Percentiles rank a stretch among this genome's conserved stretches.
Conservation (phyloP, 1,140 invertebrate genomes). For the Pomacea maculata region DNA sequence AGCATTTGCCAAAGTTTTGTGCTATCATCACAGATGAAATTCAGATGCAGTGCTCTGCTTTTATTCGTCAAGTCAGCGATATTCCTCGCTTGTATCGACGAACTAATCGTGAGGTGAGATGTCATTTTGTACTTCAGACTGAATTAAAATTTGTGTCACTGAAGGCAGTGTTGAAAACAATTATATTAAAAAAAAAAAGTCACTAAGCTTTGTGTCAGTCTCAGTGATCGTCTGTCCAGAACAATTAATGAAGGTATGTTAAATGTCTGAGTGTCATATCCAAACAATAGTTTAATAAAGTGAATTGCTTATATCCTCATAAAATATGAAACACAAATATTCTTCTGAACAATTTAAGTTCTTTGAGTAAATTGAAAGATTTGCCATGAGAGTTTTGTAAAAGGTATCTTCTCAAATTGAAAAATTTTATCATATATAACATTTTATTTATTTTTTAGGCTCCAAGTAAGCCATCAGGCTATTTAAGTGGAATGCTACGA, state of each 20-base stretch:
- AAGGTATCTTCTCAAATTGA: no score
- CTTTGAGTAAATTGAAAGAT: no score
- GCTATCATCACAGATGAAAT: conserved; percentile 55
- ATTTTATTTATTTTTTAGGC: conserved; percentile 45
- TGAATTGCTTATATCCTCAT: no score
- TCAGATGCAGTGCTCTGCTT: conserved; percentile 57
- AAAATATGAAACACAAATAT: no score
- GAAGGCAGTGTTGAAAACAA: not conserved
- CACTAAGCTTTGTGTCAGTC: no score
- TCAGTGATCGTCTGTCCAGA: no score
- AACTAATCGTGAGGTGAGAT: conserved; percentile 82
- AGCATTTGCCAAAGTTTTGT: conserved; percentile 62
- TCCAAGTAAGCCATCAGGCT: conserved; percentile 61
- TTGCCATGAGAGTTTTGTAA: no score
- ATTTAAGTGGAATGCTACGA: conserved; percentile 50
- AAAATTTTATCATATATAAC: not conserved
- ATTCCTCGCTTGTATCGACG: conserved; percentile 91
- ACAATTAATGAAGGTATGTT: not conserved
- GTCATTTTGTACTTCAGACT: not conserved
- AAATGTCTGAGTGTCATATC: no score
- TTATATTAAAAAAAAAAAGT: no score
- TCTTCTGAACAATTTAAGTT: no score
- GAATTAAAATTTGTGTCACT: not conserved
- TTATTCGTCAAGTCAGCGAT: conserved; percentile 77
- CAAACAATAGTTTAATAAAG: no score